phyloP scores from a whole-genome alignment of 2,888 invertebrate species.

The Folsomia candida region DNA sequence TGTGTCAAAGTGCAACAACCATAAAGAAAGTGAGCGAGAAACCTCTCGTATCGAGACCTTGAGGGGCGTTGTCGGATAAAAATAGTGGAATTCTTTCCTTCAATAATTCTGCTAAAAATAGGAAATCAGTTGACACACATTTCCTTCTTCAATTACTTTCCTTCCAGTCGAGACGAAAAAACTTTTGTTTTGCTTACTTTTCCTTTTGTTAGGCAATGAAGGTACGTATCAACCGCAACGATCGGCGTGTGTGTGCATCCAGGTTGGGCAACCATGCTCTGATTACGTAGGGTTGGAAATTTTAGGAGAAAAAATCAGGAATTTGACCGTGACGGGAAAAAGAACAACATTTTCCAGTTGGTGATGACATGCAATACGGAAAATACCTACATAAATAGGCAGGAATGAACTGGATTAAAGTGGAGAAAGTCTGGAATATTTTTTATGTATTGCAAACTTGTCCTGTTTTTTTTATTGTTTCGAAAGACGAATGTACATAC shows the following conservation, averaged over 20 bases:
- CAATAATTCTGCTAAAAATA: neutral
- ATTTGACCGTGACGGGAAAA: neutral
- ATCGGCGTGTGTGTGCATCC: no score
- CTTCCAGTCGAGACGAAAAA: neutral
- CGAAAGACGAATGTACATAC: no score
- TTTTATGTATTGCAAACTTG: no score
- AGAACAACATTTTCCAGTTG: neutral
- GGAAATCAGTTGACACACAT: slow-evolving; percentile 7
- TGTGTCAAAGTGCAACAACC: neutral
- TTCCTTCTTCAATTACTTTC: slow-evolving; percentile 1
- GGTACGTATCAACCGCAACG: neutral
- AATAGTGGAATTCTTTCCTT: slow-evolving; percentile 1
- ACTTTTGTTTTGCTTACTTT: neutral
- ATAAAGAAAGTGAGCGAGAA: neutral
- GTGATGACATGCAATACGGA: neutral
- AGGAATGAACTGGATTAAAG: no score
- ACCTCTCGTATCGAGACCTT: neutral
- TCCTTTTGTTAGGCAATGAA: neutral
- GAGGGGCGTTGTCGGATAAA: neutral
- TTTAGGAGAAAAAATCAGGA: neutral
- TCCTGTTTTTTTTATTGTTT: no score
- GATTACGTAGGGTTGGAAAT: no score
- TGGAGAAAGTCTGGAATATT: no score
- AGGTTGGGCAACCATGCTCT: no score
- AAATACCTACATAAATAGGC: no score